phyloP scores from a whole-genome alignment of 2,113 vertebrate genomes.

The Myrmophylax atrothorax region DNA sequence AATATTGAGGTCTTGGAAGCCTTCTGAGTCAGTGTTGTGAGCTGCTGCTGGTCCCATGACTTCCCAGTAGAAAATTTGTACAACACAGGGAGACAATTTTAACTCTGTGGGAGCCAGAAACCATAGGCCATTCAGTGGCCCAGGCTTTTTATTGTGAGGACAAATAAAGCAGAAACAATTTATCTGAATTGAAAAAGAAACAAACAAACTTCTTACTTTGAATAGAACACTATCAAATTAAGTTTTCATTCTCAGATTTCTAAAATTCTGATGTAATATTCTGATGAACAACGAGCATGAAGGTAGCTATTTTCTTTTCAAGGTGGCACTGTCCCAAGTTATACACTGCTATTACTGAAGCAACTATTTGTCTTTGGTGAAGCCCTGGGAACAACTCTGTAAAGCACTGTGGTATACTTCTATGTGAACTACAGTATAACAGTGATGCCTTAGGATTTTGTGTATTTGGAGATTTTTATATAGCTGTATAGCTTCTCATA shows the following conservation, averaged over 20 bases:
- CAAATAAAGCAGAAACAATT: background rate
- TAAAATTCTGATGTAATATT: background rate
- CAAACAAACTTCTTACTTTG: no score
- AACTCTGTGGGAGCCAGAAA: background rate
- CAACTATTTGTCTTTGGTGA: background rate
- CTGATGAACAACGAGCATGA: background rate
- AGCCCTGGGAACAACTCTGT: background rate
- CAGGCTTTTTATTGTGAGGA: background rate
- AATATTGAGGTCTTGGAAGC: background rate
- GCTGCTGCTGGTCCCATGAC: background rate
- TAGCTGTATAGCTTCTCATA: no score
- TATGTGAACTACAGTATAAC: background rate
- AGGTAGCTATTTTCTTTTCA: background rate
- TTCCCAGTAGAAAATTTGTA: background rate
- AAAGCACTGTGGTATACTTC: background rate
- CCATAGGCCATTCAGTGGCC: rapidly evolving
- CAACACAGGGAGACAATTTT: background rate
- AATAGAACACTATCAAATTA: no score
- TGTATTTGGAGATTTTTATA: no score
- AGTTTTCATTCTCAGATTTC: no score
- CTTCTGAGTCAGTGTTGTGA: background rate
- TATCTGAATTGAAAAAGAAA: background rate
- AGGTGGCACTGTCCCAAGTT: background rate
- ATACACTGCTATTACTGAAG: background rate
- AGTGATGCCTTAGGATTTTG: no score